Base-by-base conservation (phyloP, 2,113 vertebrate species). In the Colius striatus region DNA sequence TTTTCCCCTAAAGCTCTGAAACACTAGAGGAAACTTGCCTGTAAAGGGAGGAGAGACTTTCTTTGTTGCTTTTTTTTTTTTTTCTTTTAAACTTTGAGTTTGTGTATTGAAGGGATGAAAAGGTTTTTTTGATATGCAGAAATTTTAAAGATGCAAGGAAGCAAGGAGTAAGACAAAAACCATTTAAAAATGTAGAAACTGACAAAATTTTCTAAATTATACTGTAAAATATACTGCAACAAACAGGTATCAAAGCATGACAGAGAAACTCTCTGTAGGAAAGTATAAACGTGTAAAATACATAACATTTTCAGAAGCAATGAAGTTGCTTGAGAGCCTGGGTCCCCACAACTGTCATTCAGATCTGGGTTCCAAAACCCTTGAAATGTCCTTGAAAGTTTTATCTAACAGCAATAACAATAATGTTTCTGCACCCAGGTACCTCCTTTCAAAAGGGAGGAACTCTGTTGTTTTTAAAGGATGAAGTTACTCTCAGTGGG, bases 1-100 rank as follows among this genome's bases (percentile, higher is more conserved):
- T 96, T 95, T 94, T 71, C 41, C 83, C 47, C 61, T 29, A 78
- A 83, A 87, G 19, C 66, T 88, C 83, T 82, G 89, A 53, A 95
- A 81, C 55, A 41, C 53, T 36, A 50, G 9, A 62, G 88, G 25
- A 90, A 92, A 53, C 18, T 57, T 78, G 54, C 13, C 36, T 62
- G 77, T 48, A 67, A 47, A 32, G 78, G 54, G 34, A 87, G 12
- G 36, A 65, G 16, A 81, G 30, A 10, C 16, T 84, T 92, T 36
- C 9, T 90, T 83, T 68, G 32, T 34, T 92, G 22, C n/a, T n/a
- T n/a, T 41, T 41, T 9, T 41, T 9, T 50, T 80, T 61, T 55
- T 32, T 58, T n/a, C 16, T 45, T 77, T 81, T 38, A 61, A 92
- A 57, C 3, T 71, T 77, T 50, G 16, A 80, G 8, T 66, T 54